Conservation (phyloP, 2,888 invertebrate genomes). For the Clepsis dumicolana region DNA sequence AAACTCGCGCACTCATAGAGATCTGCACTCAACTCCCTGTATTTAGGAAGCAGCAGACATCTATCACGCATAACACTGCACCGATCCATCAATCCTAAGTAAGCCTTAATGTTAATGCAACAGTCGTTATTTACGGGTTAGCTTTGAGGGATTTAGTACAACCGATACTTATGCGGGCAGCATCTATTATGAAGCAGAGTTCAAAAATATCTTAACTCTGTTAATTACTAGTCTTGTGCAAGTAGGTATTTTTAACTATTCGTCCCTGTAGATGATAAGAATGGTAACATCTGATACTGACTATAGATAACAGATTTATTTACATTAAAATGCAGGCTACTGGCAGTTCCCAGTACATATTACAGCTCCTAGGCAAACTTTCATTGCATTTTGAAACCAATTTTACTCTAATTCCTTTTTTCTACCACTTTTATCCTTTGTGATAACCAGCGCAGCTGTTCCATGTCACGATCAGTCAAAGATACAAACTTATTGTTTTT, state of each 20-base stretch:
- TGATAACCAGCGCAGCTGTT: constrained; percentile 59
- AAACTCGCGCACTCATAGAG: neutral
- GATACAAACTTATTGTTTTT: constrained; percentile 56
- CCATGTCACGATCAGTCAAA: constrained; percentile 64
- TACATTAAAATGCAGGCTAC: neutral
- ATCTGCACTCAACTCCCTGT: neutral
- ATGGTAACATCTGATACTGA: neutral
- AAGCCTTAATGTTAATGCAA: too few relatives aligned
- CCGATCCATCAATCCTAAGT: too few relatives aligned
- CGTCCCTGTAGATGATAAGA: neutral
- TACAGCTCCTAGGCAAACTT: neutral
- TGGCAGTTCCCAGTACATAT: neutral
- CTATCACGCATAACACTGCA: neutral
- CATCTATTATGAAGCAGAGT: too few relatives aligned
- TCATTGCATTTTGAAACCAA: neutral
- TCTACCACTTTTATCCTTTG: constrained; percentile 50
- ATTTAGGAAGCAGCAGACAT: neutral
- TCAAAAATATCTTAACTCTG: too few relatives aligned
- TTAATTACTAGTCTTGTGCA: neutral
- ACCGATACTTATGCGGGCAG: too few relatives aligned
- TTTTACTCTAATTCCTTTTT: constrained; percentile 41
- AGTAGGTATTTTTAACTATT: neutral
- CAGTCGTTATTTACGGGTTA: too few relatives aligned
- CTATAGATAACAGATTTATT: constrained; percentile 1
- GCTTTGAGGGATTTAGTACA: too few relatives aligned